Conservation (phyloP, 2,113 vertebrate genomes). For the Oreochromis niloticus region DNA sequence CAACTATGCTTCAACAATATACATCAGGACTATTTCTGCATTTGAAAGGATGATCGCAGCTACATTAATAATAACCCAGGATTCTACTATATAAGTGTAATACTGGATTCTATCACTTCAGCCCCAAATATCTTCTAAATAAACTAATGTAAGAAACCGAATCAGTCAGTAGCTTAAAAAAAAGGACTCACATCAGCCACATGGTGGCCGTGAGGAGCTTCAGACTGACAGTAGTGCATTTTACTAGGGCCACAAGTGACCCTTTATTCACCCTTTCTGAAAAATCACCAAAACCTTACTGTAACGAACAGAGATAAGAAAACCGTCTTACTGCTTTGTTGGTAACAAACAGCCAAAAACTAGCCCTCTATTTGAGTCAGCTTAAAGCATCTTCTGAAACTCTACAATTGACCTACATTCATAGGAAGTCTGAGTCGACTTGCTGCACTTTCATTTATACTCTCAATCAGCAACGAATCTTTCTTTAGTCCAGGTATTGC, state of each 20-base stretch:
- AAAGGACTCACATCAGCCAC: background rate
- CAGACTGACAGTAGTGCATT: background rate
- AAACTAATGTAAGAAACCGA: background rate
- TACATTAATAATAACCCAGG: background rate
- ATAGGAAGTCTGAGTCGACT: background rate
- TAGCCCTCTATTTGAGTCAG: background rate
- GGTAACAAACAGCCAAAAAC: background rate
- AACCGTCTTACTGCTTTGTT: background rate
- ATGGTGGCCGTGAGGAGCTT: accelerated
- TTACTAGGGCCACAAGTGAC: background rate
- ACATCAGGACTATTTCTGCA: background rate
- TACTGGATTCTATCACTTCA: background rate
- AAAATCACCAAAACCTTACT: background rate
- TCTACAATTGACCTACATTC: slow-evolving; percentile 4
- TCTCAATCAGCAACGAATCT: background rate
- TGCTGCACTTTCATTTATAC: background rate
- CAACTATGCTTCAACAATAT: background rate
- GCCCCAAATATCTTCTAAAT: background rate
- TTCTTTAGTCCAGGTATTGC: background rate
- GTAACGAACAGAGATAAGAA: background rate
- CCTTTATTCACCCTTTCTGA: background rate
- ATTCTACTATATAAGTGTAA: background rate
- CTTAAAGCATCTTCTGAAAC: background rate
- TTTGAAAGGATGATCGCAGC: background rate
- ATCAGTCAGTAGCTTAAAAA: background rate